These are phyloP conservation scores for Hippopotamus amphibius DNA, from an alignment of 2,113 vertebrate genomes.

Conservation along the genomic window DNA sequence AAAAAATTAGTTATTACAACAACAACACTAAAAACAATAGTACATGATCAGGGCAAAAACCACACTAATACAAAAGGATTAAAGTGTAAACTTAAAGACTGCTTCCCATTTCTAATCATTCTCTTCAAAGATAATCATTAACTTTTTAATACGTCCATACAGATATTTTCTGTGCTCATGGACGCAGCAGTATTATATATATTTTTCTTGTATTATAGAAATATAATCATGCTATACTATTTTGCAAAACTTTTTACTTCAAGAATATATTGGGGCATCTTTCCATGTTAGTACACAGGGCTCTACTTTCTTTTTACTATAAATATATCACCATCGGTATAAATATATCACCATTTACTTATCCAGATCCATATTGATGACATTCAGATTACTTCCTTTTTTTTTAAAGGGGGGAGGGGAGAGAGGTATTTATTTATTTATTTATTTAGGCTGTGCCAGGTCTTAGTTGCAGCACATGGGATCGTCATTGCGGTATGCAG, in stretches of 20 bases:
- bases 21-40: neutral
- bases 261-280: neutral
- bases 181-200: neutral
- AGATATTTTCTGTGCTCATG: neutral
- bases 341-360: neutral
- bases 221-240: neutral
- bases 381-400: neutral
- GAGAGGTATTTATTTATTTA: too few relatives aligned
- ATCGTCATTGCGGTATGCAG: too few relatives aligned
- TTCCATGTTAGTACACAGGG: neutral
- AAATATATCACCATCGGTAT: neutral
- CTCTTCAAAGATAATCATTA: neutral
- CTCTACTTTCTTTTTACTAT: neutral
- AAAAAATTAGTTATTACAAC: neutral
- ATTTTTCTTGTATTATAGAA: neutral
- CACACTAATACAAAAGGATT: neutral
- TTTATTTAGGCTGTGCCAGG: too few relatives aligned
- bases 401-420: too few relatives aligned
- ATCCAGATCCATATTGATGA: neutral
- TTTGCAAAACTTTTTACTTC: constrained; percentile 24
- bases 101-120: neutral
- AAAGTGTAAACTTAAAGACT: constrained; percentile 11
- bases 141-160: neutral
- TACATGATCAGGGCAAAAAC: neutral
- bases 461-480: too few relatives aligned